A percentile compares a stretch with the other conserved stretches of the same genome.
Conservation (phyloP, 2,113 vertebrate species). For the Capricornis sumatraensis region DNA sequence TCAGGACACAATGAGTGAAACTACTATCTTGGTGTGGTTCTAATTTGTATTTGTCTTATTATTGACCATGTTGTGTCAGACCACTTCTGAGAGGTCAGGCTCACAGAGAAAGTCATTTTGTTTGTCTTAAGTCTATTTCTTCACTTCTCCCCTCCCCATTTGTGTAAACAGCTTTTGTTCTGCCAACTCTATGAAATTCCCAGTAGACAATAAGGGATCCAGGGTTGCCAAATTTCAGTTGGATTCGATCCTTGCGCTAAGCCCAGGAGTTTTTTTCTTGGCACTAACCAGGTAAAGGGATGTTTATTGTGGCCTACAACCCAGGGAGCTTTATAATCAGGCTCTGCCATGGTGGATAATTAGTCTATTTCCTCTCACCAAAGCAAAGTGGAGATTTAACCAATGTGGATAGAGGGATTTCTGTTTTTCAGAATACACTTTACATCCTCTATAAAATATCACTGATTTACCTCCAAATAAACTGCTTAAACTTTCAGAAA, state of each 20-base stretch:
- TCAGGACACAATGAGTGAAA: background rate
- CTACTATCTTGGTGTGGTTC: background rate
- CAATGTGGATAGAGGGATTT: background rate
- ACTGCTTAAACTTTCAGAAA: background rate
- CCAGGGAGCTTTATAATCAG: background rate
- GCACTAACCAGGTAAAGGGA: background rate
- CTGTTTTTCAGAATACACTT: background rate
- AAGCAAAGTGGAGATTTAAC: background rate
- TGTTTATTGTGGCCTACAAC: background rate
- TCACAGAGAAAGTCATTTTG: background rate
- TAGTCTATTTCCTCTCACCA: background rate
- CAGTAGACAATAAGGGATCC: background rate
- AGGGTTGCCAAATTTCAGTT: background rate
- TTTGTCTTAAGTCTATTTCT: slow-evolving; percentile 24
- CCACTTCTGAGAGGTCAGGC: background rate
- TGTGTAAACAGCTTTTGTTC: slow-evolving; percentile 36
- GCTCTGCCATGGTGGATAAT: background rate
- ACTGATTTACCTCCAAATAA: background rate
- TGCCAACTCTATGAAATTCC: background rate
- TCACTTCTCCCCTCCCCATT: background rate
- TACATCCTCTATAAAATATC: background rate
- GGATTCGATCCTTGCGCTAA: background rate
- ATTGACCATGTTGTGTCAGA: background rate
- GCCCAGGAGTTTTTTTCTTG: background rate
- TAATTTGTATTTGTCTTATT: background rate